Percentiles rank a stretch among this genome's conserved stretches.
Conservation (phyloP, 2,797 vertebrate genomes). For the Mormyrus hasselquistii region DNA sequence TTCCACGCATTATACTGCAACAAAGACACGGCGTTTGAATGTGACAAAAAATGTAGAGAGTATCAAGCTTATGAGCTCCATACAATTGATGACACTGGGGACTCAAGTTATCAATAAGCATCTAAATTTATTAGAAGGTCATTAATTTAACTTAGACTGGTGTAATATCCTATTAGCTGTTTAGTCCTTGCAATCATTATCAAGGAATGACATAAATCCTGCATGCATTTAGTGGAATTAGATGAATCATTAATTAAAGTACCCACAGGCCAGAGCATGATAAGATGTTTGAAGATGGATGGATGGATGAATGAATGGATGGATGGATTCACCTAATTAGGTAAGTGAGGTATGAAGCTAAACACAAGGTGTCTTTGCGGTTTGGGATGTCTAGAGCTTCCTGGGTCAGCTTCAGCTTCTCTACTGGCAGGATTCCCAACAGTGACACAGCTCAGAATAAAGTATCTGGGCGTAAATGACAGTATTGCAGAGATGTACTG, state of each 20-base stretch:
- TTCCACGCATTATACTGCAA: background rate
- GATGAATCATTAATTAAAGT: background rate
- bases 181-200: background rate
- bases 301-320: background rate
- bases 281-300: background rate
- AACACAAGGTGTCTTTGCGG: background rate
- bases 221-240: slow-evolving; percentile 2
- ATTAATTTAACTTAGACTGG: background rate
- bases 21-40: background rate
- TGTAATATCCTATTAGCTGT: background rate
- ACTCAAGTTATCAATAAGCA: background rate
- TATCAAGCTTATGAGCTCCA: background rate
- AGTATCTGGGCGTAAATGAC: background rate
- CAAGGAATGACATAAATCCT: background rate
- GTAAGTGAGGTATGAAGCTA: background rate
- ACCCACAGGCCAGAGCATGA: background rate
- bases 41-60: background rate
- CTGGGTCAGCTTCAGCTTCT: background rate
- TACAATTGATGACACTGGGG: background rate
- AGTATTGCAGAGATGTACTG: background rate
- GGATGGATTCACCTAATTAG: background rate
- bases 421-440: background rate
- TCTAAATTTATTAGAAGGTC: background rate
- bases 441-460: background rate
- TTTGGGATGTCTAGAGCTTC: background rate